A percentile compares a stretch with the other conserved stretches of the same genome.
These are phyloP conservation scores for Bergia sp. DNA, from an alignment of 92 coral and sea anemone genomes.

Conservation along the genomic window DNA sequence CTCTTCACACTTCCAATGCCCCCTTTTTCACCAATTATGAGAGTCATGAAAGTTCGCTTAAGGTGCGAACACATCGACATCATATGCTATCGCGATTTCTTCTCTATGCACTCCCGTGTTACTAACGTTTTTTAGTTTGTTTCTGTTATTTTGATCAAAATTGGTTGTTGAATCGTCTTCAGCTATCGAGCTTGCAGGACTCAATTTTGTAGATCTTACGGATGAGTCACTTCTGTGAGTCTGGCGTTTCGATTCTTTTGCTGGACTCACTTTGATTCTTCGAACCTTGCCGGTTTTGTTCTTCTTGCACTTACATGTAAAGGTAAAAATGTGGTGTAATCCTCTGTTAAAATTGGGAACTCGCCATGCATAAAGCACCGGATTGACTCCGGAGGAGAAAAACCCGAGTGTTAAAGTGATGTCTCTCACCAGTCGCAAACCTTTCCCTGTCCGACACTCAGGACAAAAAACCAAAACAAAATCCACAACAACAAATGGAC, in stretches of 20 bases:
- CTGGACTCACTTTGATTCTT: constrained; percentile 20
- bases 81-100: constrained; percentile 4
- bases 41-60: background rate
- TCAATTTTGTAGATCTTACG: constrained; percentile 4
- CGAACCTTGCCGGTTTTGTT: constrained; percentile 12
- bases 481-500: constrained; percentile 77
- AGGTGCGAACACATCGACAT: background rate
- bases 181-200: constrained; percentile 6
- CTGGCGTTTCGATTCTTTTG: background rate
- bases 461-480: constrained; percentile 74
- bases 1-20: background rate
- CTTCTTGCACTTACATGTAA: background rate
- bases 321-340: constrained; percentile 46
- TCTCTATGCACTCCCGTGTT: constrained; percentile 8
- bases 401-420: constrained; percentile 75
- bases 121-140: background rate
- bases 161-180: background rate
- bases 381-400: constrained; percentile 83
- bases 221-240: constrained; percentile 16
- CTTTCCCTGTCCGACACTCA: constrained; percentile 58
- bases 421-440: constrained; percentile 69
- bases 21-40: background rate
- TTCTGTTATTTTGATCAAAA: background rate
- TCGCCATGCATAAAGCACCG: constrained; percentile 81
- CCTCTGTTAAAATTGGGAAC: constrained; percentile 75